phyloP scores from a whole-genome alignment of 2,113 vertebrate genomes.

The Amphiprion percula region DNA sequence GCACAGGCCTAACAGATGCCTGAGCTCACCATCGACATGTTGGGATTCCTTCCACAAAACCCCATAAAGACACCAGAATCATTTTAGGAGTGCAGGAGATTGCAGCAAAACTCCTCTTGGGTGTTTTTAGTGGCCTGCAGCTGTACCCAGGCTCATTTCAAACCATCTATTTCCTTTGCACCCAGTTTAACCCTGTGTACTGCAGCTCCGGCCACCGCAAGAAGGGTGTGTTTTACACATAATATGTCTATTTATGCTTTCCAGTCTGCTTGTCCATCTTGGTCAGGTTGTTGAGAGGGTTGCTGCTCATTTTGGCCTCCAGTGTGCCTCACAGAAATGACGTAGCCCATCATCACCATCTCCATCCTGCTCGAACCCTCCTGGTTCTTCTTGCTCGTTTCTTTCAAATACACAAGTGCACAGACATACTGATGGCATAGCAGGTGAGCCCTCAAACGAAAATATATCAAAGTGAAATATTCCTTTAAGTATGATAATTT shows the following conservation, averaged over 20 bases:
- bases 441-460: slow-evolving; percentile 10
- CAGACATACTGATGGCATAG: not conserved
- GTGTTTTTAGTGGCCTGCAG: slow-evolving; percentile 72
- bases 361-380: not conserved
- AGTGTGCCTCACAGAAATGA: slow-evolving; percentile 14
- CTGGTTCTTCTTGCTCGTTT: not conserved
- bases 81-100: slow-evolving; percentile 54
- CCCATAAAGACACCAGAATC: slow-evolving; percentile 49
- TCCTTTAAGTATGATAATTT: slow-evolving; percentile 43
- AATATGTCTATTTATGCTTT: slow-evolving; percentile 74
- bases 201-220: slow-evolving; percentile 66
- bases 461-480: slow-evolving; percentile 36
- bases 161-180: slow-evolving; percentile 74
- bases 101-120: slow-evolving; percentile 46
- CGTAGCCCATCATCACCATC: slow-evolving; percentile 4
- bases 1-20: slow-evolving; percentile 14
- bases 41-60: slow-evolving; percentile 36
- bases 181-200: slow-evolving; percentile 63
- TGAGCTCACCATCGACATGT: slow-evolving; percentile 24
- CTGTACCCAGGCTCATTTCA: slow-evolving; percentile 60
- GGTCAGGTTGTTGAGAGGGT: slow-evolving; percentile 57
- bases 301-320: slow-evolving; percentile 17
- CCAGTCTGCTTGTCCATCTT: slow-evolving; percentile 50
- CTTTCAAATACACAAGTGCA: not conserved
- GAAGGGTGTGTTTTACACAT: slow-evolving; percentile 83